These are phyloP conservation scores for Clusia tigrina DNA, from an alignment of 2,888 invertebrate genomes.

Conservation along the genomic window DNA sequence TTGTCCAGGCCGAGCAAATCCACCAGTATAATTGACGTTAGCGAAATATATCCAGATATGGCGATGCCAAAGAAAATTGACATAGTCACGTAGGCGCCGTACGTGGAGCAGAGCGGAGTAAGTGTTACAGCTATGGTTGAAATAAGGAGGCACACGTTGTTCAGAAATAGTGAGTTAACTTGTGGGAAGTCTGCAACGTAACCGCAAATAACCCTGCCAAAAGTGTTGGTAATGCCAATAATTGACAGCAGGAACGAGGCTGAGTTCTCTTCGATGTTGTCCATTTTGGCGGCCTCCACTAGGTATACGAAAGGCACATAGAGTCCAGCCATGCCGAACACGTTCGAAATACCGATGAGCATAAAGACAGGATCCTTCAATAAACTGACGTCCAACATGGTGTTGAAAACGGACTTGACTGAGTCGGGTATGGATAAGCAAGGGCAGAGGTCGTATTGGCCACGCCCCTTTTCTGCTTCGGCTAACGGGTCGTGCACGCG, in stretches of 20 bases:
- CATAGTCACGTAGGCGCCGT: conserved; percentile 78
- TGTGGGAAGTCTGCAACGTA: conserved; percentile 90
- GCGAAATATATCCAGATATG: conserved; percentile 94
- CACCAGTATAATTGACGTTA: conserved; percentile 97
- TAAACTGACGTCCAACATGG: conserved; percentile 91
- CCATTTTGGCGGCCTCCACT: conserved; percentile 78
- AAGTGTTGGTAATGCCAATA: conserved; percentile 92
- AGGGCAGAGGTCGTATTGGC: conserved; percentile 81
- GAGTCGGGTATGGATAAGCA: conserved; percentile 81
- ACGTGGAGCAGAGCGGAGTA: conserved; percentile 84
- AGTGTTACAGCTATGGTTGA: conserved; percentile 85
- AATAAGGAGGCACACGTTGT: conserved; percentile 90
- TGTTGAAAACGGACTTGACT: conserved; percentile 81
- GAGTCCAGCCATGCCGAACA: conserved; percentile 97
- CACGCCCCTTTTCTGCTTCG: conserved; percentile 64
- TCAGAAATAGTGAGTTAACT: conserved; percentile 91
- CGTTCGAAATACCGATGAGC: conserved; percentile 90
- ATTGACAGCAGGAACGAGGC: conserved; percentile 67
- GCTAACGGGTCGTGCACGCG: conserved; percentile 69
- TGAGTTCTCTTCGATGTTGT: conserved; percentile 74
- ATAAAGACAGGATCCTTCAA: conserved; percentile 90
- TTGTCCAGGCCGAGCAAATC: conserved; percentile 95
- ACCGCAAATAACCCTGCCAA: conserved; percentile 90
- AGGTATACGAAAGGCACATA: conserved; percentile 97
- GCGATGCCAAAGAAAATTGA: conserved; percentile 91